Evolutionary conservation across 2,113 vertebrate species (phyloP), one percentile per base, ranked within the genome.

Genomic region (Poeciliopsis prolifica): DNA sequence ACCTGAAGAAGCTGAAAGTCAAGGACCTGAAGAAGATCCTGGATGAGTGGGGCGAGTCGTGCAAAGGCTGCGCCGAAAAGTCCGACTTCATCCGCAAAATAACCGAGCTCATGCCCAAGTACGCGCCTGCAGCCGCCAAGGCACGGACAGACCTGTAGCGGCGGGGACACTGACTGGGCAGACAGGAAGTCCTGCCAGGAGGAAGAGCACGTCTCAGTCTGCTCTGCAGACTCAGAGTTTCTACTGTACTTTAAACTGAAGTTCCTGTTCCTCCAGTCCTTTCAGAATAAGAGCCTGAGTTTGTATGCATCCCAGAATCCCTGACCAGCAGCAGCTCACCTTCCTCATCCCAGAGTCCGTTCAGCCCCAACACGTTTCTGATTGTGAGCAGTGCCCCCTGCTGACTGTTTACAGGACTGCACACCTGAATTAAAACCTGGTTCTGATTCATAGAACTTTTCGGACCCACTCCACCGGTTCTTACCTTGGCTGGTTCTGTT

Each of bases 21-120:
- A 98, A 97, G 89, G 98, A 99, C 86, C 92, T 99, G 87, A 97
- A 97, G 92, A 97, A 98, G 90, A 97, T 99, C 61, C 89, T 99
- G 69, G 98, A 99, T n/a, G 97, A 98, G 72, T 99, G 98, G 97
- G 97, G 95, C 17, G 97, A 99, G 89, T 93, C 93, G 0, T 99
- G 98, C 91, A 99, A 99, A 92, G 97, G 98, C 86, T 99, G 98
- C 1, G 98, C 95, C 0, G 97, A 99, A 65, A 99, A 99, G 79
- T 96, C 96, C 0, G 97, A 99, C 91, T 99, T 97, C 86, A 98
- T 99, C 91, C 96, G 97, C 62, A 96, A 96, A 87, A 99, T 99
- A 91, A 95, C 96, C 0, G 97, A 99, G 94, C 95, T 99, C 83
- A 98, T 99, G 98, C 97, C 97, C 77, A 96, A 95, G 92, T 97